Percentiles rank a stretch among this genome's conserved stretches.
Conservation (phyloP, 2,888 invertebrate species). For the Pogonocherus hispidulus region DNA sequence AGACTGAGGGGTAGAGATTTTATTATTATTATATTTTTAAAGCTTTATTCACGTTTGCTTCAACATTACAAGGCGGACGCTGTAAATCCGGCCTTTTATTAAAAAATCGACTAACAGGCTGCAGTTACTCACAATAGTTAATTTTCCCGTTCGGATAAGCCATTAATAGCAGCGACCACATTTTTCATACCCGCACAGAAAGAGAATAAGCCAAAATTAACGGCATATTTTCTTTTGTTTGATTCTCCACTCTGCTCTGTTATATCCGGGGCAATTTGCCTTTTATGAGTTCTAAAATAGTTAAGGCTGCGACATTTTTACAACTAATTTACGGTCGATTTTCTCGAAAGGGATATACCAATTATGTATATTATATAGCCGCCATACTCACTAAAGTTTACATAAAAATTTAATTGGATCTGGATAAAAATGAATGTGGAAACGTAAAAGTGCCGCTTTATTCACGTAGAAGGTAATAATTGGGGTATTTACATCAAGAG, state of each 20-base stretch:
- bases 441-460: background rate
- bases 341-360: conserved; percentile 2
- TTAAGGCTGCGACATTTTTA: conserved; percentile 18
- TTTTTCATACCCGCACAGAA: background rate
- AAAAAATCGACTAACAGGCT: too few species aligned
- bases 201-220: conserved; percentile 5
- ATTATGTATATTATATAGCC: conserved; percentile 15
- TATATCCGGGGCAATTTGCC: conserved; percentile 8
- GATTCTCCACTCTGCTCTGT: conserved; percentile 4
- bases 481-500: too few species aligned
- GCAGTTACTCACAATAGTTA: too few species aligned
- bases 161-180: background rate
- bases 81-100: too few species aligned
- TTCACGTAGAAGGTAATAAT: background rate
- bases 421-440: background rate
- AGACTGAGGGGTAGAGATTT: too few species aligned
- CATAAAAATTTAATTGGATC: conserved; percentile 21
- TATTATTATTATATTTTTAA: too few species aligned
- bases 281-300: conserved; percentile 22
- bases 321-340: conserved; percentile 12
- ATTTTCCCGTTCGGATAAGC: background rate
- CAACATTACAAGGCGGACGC: too few species aligned
- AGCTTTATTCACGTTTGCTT: too few species aligned
- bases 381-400: background rate
- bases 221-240: conserved; percentile 12